phyloP scores from a whole-genome alignment of 2,797 vertebrate species.

The Hirundo rustica region DNA sequence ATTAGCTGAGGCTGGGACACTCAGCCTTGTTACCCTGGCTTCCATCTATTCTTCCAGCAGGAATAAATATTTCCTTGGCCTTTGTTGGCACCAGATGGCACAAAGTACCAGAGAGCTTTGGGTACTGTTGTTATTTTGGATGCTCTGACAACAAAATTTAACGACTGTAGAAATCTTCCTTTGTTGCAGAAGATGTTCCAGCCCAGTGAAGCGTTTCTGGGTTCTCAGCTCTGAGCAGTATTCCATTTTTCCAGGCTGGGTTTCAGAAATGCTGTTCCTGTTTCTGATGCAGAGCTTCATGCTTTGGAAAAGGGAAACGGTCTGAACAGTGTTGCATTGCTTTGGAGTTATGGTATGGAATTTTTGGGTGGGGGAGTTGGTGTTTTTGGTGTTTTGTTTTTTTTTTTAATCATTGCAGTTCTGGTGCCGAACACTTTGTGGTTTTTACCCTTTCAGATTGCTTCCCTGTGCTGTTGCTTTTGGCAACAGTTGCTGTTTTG shows the following conservation, averaged over 20 bases:
- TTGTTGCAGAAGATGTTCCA: not conserved
- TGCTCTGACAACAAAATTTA: not conserved
- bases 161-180: not conserved
- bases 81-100: not conserved
- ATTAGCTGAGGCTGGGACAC: not conserved
- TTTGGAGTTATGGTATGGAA: not conserved
- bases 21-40: not conserved
- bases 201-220: not conserved
- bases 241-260: not conserved
- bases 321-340: not conserved
- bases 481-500: not conserved
- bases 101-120: not conserved
- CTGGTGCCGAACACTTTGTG: not conserved
- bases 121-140: conserved; percentile 1
- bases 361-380: not conserved
- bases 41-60: not conserved
- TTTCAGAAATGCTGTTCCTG: not conserved
- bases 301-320: not conserved
- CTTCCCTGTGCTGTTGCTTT: not conserved
- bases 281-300: not conserved
- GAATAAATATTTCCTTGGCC: not conserved
- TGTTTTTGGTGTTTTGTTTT: not conserved
- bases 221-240: not conserved
- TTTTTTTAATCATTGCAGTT: not conserved
- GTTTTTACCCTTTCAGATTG: not conserved